These are phyloP conservation scores for Holcopasites calliopsidis DNA, from an alignment of 1,140 invertebrate species.

Conservation along the genomic window DNA sequence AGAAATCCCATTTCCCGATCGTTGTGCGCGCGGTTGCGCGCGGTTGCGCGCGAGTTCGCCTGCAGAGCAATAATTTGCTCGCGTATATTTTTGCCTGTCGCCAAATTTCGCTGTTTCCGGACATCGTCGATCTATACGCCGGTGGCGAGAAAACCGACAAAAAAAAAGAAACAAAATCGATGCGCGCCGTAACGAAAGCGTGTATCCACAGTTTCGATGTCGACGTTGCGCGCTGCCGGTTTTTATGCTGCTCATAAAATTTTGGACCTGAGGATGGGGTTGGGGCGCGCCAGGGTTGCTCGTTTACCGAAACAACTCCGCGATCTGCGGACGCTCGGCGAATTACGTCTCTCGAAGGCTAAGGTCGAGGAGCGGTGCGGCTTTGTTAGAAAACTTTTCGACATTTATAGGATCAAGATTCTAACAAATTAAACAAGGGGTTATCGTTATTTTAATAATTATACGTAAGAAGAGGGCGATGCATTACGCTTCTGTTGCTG, in stretches of 20 bases:
- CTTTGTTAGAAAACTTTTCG: neutral
- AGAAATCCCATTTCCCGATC: neutral
- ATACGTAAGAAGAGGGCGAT: no score
- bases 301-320: neutral
- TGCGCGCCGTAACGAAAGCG: neutral
- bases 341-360: neutral
- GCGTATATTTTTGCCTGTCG: neutral
- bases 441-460: no score
- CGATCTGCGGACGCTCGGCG: neutral
- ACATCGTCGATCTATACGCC: slow-evolving; percentile 7
- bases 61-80: neutral
- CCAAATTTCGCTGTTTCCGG: neutral
- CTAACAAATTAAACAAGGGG: no score
- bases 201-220: neutral
- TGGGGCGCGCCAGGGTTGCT: no score
- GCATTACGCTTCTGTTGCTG: no score
- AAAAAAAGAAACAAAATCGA: neutral
- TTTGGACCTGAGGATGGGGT: neutral
- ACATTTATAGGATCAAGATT: neutral
- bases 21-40: neutral
- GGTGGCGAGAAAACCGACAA: neutral
- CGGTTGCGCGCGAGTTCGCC: neutral
- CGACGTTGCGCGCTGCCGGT: neutral
- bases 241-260: slow-evolving; percentile 34
- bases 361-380: neutral